Base-by-base conservation (phyloP, 2,113 vertebrate genomes). In the Pelobates fuscus region DNA sequence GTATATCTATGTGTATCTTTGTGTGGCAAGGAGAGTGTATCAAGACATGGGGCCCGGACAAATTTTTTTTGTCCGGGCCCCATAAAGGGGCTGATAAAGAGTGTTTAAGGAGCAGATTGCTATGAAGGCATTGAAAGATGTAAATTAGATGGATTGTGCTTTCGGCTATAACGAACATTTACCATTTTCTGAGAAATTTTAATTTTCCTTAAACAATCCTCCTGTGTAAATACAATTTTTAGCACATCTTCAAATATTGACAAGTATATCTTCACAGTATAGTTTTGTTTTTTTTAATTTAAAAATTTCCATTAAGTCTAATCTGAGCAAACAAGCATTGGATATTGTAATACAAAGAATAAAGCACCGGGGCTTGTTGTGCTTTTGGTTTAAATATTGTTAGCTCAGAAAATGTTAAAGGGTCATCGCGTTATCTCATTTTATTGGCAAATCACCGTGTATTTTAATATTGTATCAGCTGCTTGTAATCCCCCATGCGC, bases 381-480 rank as follows among this genome's bases (percentile, higher is more conserved):
- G 10, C 5, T 37, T 6, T 10, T 5, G 44, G 44, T 14, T 49
- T 49, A 49, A 49, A 3, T 14, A 14, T 49, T 49, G 44, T 49
- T 49, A 61, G 25, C 41, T 71, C 37, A 55, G 58, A 62, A 71
- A 71, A 71, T 71, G 69, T 71, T 71, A 71, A 29, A 41, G 59
- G 25, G 27, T 49, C 43, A n/a, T n/a, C n/a, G 11, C 12, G 44
- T 4, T 12, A 49, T 49, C 44, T 49, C 24, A 20, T 14, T 15
- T 71, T 49, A 62, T 52, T 61, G 61, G 60, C 43, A 71, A 62
- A 52, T 21, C 24, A 29, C 59, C 58, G 44, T 18, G 15, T 18
- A 71, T 71, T 71, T 70, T 71, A 71, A 71, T 71, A 71, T 70
- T 20, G 69, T 24, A 32, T 18, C 58, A 71, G 37, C 41, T 71